Evolutionary conservation across 2,888 invertebrate species (phyloP).

Genomic region (Petrolisthes cinctipes): DNA sequence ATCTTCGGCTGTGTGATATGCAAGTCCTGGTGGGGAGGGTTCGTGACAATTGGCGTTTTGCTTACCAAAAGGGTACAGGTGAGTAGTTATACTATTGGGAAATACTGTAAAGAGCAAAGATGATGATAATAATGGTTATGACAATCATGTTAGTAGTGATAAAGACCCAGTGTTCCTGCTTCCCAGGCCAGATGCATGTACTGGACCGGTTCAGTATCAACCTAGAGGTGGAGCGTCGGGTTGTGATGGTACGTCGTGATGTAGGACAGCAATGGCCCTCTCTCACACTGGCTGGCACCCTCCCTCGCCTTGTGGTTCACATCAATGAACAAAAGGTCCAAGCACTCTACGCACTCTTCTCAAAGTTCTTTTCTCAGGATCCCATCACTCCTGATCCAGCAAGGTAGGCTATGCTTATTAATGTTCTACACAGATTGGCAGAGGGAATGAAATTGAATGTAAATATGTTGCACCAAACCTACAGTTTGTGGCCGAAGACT

Average conservation of each 20-base stretch:
- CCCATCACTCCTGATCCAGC: background rate
- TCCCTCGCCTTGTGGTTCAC: conserved; percentile 89
- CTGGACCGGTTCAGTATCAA: conserved; percentile 80
- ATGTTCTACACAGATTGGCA: background rate
- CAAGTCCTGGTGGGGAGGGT: conserved; percentile 90
- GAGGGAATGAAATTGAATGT: no score
- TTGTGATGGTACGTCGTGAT: conserved; percentile 72
- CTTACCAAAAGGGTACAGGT: conserved; percentile 69
- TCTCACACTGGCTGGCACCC: conserved; percentile 83
- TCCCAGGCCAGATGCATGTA: conserved; percentile 75
- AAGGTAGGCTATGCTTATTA: background rate
- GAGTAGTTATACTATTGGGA: background rate
- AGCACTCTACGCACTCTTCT: conserved; percentile 70
- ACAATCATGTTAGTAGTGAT: background rate
- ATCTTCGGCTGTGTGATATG: conserved; percentile 81
- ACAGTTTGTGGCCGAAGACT: no score
- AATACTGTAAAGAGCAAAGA: background rate
- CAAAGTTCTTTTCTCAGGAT: conserved; percentile 66
- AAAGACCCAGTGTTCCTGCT: background rate
- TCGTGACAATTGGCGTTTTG: conserved; percentile 90
- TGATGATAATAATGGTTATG: background rate
- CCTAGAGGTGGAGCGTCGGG: conserved; percentile 81
- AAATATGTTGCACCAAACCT: no score
- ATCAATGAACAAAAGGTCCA: conserved; percentile 90
- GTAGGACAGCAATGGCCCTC: conserved; percentile 89